Conservation (phyloP, 2,113 vertebrate species). For the Picathartes gymnocephalus region DNA sequence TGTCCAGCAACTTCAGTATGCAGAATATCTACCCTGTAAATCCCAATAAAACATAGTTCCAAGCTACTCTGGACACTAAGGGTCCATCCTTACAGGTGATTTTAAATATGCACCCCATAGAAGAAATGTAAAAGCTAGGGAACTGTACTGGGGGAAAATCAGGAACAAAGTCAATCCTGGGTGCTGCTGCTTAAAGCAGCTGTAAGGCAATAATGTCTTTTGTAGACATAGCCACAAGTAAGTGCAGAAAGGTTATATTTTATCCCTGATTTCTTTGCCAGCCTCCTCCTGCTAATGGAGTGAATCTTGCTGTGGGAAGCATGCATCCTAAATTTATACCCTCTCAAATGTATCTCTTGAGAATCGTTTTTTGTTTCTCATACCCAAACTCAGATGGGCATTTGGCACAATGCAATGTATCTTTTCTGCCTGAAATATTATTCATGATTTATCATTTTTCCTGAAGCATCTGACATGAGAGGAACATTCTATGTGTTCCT, state of each 20-base stretch:
- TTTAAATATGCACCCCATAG: background rate
- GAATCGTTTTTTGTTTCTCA: constrained; percentile 8
- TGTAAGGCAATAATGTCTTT: background rate
- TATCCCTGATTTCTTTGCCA: constrained; percentile 35
- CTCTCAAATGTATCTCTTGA: background rate
- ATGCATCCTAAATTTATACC: constrained; percentile 46
- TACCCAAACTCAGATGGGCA: constrained; percentile 19
- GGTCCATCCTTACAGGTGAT: background rate
- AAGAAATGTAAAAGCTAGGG: background rate
- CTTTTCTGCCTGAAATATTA: constrained; percentile 49
- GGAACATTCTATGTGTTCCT: constrained; percentile 56
- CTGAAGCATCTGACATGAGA: constrained; percentile 50
- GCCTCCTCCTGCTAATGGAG: constrained; percentile 31
- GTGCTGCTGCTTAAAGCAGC: background rate
- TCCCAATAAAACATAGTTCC: background rate
- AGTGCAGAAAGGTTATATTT: constrained; percentile 46
- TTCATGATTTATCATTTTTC: constrained; percentile 59
- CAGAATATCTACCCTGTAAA: background rate
- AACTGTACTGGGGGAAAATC: background rate
- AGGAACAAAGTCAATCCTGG: background rate
- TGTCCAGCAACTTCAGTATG: background rate
- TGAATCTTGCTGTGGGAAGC: constrained; percentile 32
- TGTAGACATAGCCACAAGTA: background rate
- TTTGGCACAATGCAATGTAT: constrained; percentile 37
- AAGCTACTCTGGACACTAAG: background rate